These are phyloP conservation scores for Serripes groenlandicus DNA, from an alignment of 2,888 invertebrate species.

Conservation along the genomic window DNA sequence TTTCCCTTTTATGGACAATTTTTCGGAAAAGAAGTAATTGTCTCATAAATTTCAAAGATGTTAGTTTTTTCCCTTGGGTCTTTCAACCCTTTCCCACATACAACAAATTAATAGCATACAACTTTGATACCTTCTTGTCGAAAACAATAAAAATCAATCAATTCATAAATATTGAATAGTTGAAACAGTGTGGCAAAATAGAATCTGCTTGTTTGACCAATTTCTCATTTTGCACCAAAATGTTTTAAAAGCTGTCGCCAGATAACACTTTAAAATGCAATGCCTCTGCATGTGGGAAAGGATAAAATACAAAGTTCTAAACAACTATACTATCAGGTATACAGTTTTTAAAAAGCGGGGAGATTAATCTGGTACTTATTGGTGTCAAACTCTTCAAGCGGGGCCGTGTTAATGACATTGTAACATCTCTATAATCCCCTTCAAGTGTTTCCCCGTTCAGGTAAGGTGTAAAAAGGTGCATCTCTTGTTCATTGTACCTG, in stretches of 20 bases:
- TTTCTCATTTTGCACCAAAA: background rate
- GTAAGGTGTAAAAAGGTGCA: conserved; percentile 46
- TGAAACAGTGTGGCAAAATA: background rate
- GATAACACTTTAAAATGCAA: background rate
- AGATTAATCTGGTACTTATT: background rate
- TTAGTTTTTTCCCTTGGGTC: no score
- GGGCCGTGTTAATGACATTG: conserved; percentile 17
- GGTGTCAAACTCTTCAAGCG: conserved; percentile 21
- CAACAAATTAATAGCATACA: no score
- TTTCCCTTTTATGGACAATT: no score
- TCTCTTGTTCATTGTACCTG: conserved; percentile 17
- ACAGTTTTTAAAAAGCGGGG: background rate
- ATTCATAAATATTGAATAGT: background rate
- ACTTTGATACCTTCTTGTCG: no score
- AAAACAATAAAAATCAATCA: no score
- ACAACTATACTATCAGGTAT: no score
- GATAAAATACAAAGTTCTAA: background rate
- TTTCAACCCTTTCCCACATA: no score
- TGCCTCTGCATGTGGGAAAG: background rate
- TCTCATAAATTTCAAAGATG: no score
- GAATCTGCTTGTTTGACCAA: background rate
- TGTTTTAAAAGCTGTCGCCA: background rate
- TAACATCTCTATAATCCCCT: conserved; percentile 24
- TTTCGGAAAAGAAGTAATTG: no score
- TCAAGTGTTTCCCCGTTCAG: conserved; percentile 31